Conservation (phyloP, 2,113 vertebrate species). For the Genyomyrus donnyi region DNA sequence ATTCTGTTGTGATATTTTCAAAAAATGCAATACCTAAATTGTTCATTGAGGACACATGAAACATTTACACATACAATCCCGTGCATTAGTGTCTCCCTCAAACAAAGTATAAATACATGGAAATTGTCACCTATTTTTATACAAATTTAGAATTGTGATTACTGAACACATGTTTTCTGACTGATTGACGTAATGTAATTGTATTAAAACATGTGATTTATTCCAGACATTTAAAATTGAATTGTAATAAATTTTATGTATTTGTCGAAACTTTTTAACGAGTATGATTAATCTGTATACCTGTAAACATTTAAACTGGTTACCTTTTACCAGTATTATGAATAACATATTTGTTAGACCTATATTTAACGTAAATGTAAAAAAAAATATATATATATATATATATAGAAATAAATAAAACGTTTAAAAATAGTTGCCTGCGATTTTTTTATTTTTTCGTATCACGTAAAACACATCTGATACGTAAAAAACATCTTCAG, state of each 20-base stretch:
- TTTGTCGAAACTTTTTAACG: not conserved
- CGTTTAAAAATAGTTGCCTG: not conserved
- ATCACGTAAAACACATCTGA: not conserved
- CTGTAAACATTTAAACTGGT: not conserved
- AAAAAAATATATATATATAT: not conserved
- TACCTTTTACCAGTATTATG: not conserved
- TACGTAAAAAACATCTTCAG: not conserved
- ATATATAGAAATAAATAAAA: not conserved
- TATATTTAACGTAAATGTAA: not conserved
- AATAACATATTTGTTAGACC: not conserved
- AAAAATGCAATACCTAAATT: not conserved
- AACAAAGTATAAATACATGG: not conserved
- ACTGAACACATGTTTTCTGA: not conserved
- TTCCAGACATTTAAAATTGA: not conserved
- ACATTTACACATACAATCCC: not conserved
- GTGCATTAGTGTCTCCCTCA: not conserved
- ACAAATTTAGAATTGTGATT: not conserved
- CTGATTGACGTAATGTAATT: not conserved
- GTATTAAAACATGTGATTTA: not conserved
- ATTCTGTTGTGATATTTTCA: not conserved
- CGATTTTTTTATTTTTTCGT: not conserved
- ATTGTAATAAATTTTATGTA: not conserved
- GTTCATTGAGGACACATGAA: not conserved
- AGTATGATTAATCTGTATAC: not conserved
- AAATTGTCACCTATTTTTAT: not conserved